A percentile compares a stretch with the other conserved stretches of the same genome.
phyloP scores from a whole-genome alignment of 2,888 invertebrate genomes.

The Cryptus armator region DNA sequence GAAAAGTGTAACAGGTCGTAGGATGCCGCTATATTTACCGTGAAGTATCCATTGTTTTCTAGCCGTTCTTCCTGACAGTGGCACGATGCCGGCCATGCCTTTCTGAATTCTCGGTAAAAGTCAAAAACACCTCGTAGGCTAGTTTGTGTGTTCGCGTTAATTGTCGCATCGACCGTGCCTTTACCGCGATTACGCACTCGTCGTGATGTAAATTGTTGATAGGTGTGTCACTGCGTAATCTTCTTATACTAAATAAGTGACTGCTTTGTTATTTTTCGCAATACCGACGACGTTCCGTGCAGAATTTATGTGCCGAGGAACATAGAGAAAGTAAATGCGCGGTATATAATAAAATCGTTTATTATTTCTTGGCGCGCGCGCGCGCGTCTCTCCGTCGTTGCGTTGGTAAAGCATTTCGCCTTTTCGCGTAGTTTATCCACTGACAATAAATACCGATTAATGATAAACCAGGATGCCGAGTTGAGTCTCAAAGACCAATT shows the following conservation, averaged over 20 bases:
- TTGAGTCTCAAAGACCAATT: too few species aligned
- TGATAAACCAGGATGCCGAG: too few species aligned
- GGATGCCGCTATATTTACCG: constrained; percentile 86
- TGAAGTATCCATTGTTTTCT: constrained; percentile 92
- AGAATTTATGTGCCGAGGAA: neutral
- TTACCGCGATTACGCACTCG: neutral
- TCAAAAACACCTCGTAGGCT: constrained; percentile 51
- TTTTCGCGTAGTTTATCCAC: too few species aligned
- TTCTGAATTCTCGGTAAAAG: constrained; percentile 36
- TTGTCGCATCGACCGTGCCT: constrained; percentile 2
- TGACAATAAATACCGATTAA: too few species aligned
- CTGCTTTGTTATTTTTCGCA: neutral
- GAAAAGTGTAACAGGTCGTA: neutral
- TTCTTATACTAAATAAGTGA: neutral
- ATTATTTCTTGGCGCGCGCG: constrained; percentile 7
- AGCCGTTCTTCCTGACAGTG: constrained; percentile 87
- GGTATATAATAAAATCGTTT: constrained; percentile 10
- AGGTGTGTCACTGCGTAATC: neutral
- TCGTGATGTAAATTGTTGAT: neutral
- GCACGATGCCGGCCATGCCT: constrained; percentile 87
- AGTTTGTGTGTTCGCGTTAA: neutral
- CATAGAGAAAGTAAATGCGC: constrained; percentile 3
- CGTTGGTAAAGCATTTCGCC: too few species aligned
- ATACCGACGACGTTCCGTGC: neutral
- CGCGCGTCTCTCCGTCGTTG: neutral